Conservation (phyloP, 2,888 invertebrate species). For the Perizoma flavofasciatum region DNA sequence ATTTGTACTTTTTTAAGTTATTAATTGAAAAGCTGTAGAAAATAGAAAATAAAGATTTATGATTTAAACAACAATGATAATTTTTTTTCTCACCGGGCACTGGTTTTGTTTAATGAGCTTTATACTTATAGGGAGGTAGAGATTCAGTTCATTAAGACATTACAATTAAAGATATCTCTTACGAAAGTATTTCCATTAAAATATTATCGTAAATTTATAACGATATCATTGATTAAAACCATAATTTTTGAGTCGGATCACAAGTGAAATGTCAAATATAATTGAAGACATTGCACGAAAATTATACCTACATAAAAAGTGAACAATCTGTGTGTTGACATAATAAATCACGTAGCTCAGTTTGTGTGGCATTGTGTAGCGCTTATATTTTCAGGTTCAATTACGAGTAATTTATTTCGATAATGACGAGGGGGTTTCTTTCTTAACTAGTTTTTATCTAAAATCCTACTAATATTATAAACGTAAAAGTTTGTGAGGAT, state of each 20-base stretch:
- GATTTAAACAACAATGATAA: too few species aligned
- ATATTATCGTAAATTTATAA: conserved; percentile 32
- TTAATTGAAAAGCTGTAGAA: neutral
- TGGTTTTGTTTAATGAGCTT: neutral
- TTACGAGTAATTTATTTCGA: conserved; percentile 11
- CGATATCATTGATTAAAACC: conserved; percentile 30
- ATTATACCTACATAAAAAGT: conserved; percentile 41
- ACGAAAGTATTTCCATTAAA: conserved; percentile 27
- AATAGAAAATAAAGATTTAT: too few species aligned
- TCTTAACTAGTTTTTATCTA: too few species aligned
- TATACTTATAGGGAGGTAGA: conserved; percentile 14
- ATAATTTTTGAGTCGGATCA: conserved; percentile 40
- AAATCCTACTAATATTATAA: too few species aligned
- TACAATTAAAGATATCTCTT: conserved; percentile 31
- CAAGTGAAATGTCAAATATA: conserved; percentile 53
- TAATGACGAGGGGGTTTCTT: neutral
- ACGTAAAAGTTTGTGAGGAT: too few species aligned
- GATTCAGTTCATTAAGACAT: conserved; percentile 21
- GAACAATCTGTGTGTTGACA: conserved; percentile 43
- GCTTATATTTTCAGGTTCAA: conserved; percentile 49
- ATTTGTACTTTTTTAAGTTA: neutral
- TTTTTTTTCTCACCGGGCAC: too few species aligned
- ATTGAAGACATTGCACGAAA: conserved; percentile 51
- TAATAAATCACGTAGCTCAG: conserved; percentile 42
- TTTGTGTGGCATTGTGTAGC: conserved; percentile 41